Base-by-base conservation (phyloP, 2,113 vertebrate species). In the Paracanthobrama guichenoti region DNA sequence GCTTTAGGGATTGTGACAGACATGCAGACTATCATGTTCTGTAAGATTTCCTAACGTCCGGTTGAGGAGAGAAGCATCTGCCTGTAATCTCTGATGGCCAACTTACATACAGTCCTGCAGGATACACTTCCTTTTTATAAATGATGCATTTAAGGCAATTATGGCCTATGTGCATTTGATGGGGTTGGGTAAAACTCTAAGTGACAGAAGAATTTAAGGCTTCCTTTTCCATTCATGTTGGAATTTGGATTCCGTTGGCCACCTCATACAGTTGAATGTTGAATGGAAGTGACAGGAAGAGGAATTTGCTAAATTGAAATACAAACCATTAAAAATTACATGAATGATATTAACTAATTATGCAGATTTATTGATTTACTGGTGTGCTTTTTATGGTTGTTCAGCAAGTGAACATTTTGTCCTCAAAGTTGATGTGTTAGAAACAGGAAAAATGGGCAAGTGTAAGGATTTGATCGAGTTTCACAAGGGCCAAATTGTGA, bases 1-100 rank as follows among this genome's bases (percentile, higher is more conserved):
- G 75, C 22, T 64, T 79, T 12, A 64, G 77, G 66, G 66, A 42
- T 69, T 48, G 77, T 64, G 77, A 79, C 55, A 64, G 77, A 79
- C 7, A 64, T 22, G 53, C 7, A 2, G 18, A 55, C 53, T 55
- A 55, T 55, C 18, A 55, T 79, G 59, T 79, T 48, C 57, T 62
- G n/a, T 79, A 18, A 20, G 57, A 64, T 16, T 79, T 64, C 9
- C 22, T 4, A 44, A 79, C 1, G 4, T 44, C 31, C 57, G 57
- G 35, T 24, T 6, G 31, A 39, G 46, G 26, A 28, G 22, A 60
- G 53, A 20, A 62, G 22, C n/a, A 26, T 79, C 77, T 46, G 59
- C n/a, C 16, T 46, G 7, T 64, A 64, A 59, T 22, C 24, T 79
- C 39, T 28, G 24, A 64, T 35, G 46, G 77, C 77, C 22, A 26